Percentiles rank a stretch among this genome's conserved stretches.
These are phyloP conservation scores for Sinopyrophorus schimmeli DNA, from an alignment of 2,888 invertebrate genomes.

Conservation along the genomic window DNA sequence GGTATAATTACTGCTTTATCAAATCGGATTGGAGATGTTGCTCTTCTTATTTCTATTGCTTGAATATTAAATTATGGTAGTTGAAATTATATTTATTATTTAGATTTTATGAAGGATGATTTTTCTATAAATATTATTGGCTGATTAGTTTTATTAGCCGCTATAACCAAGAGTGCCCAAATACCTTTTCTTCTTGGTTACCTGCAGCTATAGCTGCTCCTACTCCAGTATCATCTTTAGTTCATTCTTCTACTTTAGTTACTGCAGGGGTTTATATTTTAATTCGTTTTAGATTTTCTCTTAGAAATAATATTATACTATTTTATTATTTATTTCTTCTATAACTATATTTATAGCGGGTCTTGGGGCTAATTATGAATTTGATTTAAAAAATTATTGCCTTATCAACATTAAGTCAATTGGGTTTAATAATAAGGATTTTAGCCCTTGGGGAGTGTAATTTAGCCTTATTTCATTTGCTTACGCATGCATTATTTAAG, in stretches of 20 bases:
- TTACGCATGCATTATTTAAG: constrained; percentile 77
- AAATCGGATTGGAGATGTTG: constrained; percentile 75
- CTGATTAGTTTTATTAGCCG: constrained; percentile 61
- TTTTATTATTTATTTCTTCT: constrained; percentile 59
- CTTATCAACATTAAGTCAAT: constrained; percentile 73
- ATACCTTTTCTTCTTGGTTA: no score
- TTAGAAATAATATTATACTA: constrained; percentile 54
- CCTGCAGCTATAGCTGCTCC: no score
- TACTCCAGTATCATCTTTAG: constrained; percentile 70
- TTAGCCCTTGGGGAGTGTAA: constrained; percentile 55
- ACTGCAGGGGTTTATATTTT: constrained; percentile 76
- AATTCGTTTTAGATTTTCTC: constrained; percentile 67
- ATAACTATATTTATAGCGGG: constrained; percentile 67
- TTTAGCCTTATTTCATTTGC: constrained; percentile 72
- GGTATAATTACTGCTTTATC: constrained; percentile 72
- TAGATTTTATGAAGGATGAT: constrained; percentile 57
- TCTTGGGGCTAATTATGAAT: constrained; percentile 65
- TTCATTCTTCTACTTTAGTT: constrained; percentile 79
- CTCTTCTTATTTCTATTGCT: constrained; percentile 59
- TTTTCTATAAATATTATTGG: constrained; percentile 49
- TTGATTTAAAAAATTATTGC: constrained; percentile 80
- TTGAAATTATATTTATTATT: constrained; percentile 48
- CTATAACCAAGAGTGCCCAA: constrained; percentile 79
- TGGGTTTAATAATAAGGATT: constrained; percentile 58
- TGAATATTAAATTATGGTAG: constrained; percentile 48